Evolutionary conservation across 2,888 invertebrate genomes (phyloP), one percentile per base, ranked within the genome.

Genomic region (Syrista parreyssii): DNA sequence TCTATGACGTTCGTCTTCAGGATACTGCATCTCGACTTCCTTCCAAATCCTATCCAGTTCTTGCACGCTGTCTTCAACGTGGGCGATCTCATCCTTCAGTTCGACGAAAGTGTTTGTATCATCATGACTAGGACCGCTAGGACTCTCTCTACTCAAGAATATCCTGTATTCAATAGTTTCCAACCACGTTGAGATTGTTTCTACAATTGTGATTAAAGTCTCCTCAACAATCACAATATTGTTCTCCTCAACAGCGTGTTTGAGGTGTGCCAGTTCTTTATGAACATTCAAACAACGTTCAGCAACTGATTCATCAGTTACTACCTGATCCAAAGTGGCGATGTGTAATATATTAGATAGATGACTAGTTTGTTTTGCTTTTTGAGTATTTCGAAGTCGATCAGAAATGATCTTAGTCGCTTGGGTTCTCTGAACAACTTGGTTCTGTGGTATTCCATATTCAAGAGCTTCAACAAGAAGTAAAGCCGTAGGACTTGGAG

Each of bases 91-190:
- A 73, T 95, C 93, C 78, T 93, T 93, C 4, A 96, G 92, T 86
- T 94, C 93, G 82, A 93, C 93, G 73, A 96, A 93, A 0, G 82
- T 85, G 6, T 77, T 83, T 11, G 80, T 79, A 36, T 90, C 88
- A 1, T 88, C 84, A 74, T 83, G 82, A 30, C 83, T 84, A 0
- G 88, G 88, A 0, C 88, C 89, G 35, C 23, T 79, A 1, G 86
- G 86, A 34, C 80, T 84, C 76, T 89, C 87, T 71, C 83, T 86
- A 80, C 93, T 93, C 34, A 94, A 89, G 85, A 94, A 95, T 74
- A 97, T 95, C 85, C 95, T 94, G 84, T 96, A 96, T 88, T 97
- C 96, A 79, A 97, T 96, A 35, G 96, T 96, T 92, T 97, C 96
- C 72, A 97, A 90, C 96, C 97, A 97, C 23, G 95, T 95, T 0